Evolutionary conservation across 2,113 vertebrate genomes (phyloP), one percentile per base, ranked within the genome.

Genomic region (Rattus rattus): DNA sequence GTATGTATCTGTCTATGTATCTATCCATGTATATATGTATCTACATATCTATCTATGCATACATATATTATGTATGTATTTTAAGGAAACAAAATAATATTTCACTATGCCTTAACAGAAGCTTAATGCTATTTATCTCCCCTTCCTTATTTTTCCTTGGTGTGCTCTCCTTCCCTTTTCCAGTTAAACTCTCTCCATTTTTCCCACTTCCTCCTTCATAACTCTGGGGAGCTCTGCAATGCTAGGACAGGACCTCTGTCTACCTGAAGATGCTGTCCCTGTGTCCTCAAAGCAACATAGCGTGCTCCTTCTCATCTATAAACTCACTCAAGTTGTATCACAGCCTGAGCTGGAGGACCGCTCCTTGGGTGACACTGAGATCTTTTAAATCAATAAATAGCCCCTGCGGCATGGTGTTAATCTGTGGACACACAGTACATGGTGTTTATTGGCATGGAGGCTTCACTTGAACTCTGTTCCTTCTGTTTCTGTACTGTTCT

Each of bases 201-300:
- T 16, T 22, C 20, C 19, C 36, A 59, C 56, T 81, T 85, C 26
- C 30, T 67, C 43, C 26, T 67, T 33, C 43, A 67, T 6, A 67
- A 36, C 39, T 8, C 80, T 26, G 43, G 28, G 14, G 47, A 69
- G 79, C 84, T 75, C 70, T 52, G 49, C 79, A 88, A 90, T 84
- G 39, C 26, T 28, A 84, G 90, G 28, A 88, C 11, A 39, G 72
- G 49, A 92, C 49, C 73, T 89, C 20, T 30, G 49, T 93, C 94
- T 63, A 19, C 70, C 22, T 91, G 56, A 24, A 2, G 77, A 49
- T 22, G 56, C 80, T 39, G 13, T 67, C 86, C n/a, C 9, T 22
- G 0, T 33, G n/a, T 67, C 86, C n/a, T n/a, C n/a, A 49, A 22
- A 47, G 49, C 49, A 47, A n/a, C 4, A 7, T 17, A 1, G 0